Evolutionary conservation across 2,113 vertebrate genomes (phyloP).

Genomic region (Menura novaehollandiae): DNA sequence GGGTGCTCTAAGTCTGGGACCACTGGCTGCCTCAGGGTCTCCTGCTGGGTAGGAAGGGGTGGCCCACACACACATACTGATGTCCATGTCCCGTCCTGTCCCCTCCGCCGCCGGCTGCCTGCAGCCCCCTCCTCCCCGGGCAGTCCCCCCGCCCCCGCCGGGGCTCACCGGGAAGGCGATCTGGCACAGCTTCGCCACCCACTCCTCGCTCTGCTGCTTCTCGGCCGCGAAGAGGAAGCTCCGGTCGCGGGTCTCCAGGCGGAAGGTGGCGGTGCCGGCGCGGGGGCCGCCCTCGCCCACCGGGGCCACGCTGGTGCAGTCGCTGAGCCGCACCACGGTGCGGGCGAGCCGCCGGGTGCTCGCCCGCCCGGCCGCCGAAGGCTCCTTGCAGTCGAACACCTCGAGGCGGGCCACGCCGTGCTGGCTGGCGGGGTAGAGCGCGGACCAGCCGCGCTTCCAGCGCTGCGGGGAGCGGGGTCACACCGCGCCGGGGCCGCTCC

Average conservation of each 20-base stretch:
- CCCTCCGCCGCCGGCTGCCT: not conserved
- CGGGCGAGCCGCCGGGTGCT: constrained; percentile 84
- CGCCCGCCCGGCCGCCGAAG: constrained; percentile 72
- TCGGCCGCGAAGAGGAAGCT: constrained; percentile 87
- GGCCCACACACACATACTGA: not conserved
- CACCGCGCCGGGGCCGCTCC: not conserved
- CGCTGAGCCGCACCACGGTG: constrained; percentile 90
- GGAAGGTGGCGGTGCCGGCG: constrained; percentile 85
- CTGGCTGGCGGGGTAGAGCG: constrained; percentile 89
- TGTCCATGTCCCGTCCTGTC: rapidly evolving
- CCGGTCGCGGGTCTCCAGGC: constrained; percentile 90
- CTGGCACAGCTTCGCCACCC: constrained; percentile 91
- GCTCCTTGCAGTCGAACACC: constrained; percentile 86
- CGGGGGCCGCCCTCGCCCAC: constrained; percentile 83
- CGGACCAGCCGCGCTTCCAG: constrained; percentile 96
- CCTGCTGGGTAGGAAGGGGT: not conserved
- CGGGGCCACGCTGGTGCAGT: constrained; percentile 90
- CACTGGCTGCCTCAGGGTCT: not conserved
- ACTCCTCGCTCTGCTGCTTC: constrained; percentile 74
- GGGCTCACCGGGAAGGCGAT: constrained; percentile 88
- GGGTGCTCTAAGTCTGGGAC: not conserved
- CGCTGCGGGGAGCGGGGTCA: constrained; percentile 70
- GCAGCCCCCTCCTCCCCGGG: not conserved
- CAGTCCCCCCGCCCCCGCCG: not conserved
- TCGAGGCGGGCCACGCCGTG: constrained; percentile 93